A percentile compares a stretch with the other conserved stretches of the same genome.
These are phyloP conservation scores for Craseonycteris thonglongyai DNA, from an alignment of 2,113 vertebrate species.

Conservation along the genomic window DNA sequence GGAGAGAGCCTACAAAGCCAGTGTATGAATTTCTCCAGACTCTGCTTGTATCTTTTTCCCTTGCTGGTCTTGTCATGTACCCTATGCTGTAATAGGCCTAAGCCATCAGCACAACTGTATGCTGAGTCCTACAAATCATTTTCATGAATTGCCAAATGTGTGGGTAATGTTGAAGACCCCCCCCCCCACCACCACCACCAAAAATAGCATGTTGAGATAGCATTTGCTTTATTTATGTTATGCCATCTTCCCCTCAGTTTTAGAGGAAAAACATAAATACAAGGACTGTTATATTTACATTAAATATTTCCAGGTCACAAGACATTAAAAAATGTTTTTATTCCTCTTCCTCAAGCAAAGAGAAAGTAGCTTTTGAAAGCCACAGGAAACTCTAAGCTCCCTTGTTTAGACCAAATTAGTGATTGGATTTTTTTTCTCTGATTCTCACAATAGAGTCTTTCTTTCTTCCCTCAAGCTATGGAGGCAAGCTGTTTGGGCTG, in stretches of 20 bases:
- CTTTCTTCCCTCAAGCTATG: slow-evolving; percentile 44
- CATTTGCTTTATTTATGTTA: slow-evolving; percentile 30
- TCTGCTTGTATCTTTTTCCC: neutral
- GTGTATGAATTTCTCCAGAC: neutral
- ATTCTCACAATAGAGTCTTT: slow-evolving; percentile 64
- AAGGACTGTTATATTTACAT: slow-evolving; percentile 56
- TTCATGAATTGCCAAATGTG: neutral
- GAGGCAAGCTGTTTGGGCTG: slow-evolving; percentile 51
- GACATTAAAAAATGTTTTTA: slow-evolving; percentile 53
- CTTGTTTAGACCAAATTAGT: slow-evolving; percentile 60
- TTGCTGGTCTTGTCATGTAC: neutral
- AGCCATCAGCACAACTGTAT: neutral
- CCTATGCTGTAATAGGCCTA: neutral
- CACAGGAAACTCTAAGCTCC: slow-evolving; percentile 30
- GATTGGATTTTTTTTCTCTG: slow-evolving; percentile 20
- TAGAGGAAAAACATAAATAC: slow-evolving; percentile 44
- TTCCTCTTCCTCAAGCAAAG: slow-evolving; percentile 40
- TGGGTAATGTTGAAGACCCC: neutral
- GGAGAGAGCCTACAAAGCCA: neutral
- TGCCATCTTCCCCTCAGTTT: slow-evolving; percentile 12
- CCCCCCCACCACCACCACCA: too few relatives aligned
- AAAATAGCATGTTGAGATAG: neutral
- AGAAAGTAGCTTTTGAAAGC: slow-evolving; percentile 53
- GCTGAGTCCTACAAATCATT: neutral
- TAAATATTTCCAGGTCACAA: slow-evolving; percentile 60